Base-by-base conservation (phyloP, 2,113 vertebrate genomes). In the Cyanistes caeruleus region DNA sequence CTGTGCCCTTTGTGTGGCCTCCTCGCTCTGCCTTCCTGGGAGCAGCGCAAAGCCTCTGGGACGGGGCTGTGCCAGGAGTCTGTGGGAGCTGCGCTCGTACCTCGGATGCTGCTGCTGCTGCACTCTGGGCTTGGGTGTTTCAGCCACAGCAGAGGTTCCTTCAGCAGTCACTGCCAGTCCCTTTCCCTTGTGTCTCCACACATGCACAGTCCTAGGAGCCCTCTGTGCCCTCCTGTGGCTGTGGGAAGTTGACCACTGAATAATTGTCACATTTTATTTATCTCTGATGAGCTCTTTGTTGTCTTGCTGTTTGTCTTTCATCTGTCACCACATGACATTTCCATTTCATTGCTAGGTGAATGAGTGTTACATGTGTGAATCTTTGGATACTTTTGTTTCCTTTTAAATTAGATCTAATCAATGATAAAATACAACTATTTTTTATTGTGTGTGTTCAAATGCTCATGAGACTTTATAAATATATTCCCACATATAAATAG, bases 11-110 rank as follows among this genome's bases (percentile, higher is more conserved):
- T 16, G 31, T 31, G 31, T 39, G 83, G 55, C 60, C 55, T 19
- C 48, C 46, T 33, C 0, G 31, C 30, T 35, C n/a, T 60, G 33
- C 9, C 64, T 41, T 52, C 43, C 64, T 41, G 85, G 67, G 67
- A 59, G 59, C 69, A 62, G n/a, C 43, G 13, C 13, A 13, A 4
- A 27, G 60, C 3, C 46, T 17, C 22, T 15, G 43, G 37, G 52
- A 11, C 0, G 0, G 53, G 37, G n/a, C 55, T 28, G 23, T 43
- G 37, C 37, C 4, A 51, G 65, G 17, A 10, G n/a, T 13, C 70
- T 17, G 0, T 5, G 76, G 39, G 58, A 76, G 59, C 86, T 39
- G 62, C 10, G 2, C 46, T 13, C 2, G 11, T 3, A 5, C 23
- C 8, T 30, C 2, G 0, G 30, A 2, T 28, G 69, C 14, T 10